Evolutionary conservation across 2,888 invertebrate genomes (phyloP), one percentile per base, ranked within the genome.

Genomic region (Phaedon cochleariae): DNA sequence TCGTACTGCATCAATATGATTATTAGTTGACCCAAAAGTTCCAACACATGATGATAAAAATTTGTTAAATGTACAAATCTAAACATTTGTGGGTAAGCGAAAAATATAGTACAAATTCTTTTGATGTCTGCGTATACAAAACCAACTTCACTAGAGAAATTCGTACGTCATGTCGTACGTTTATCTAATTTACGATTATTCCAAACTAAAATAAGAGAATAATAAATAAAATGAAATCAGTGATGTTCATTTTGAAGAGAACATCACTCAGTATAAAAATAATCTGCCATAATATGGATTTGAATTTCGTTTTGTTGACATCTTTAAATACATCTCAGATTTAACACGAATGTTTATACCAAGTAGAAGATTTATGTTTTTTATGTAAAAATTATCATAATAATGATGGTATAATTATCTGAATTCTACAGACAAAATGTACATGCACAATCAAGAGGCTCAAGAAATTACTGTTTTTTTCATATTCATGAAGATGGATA

Each of bases 231-330:
- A 49, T 10, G 18, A 29, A 26, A 46, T 18, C 20, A 59, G 37
- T 7, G 17, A 22, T 26, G 37, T 17, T 34, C 2, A 12, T 37
- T 62, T 46, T 41, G 41, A 20, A 15, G 54, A 62, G 62, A 67
- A 46, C 7, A 26, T 64, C 53, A 64, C 66, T 65, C 68, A 65
- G 59, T 70, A 70, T 63, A 68, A 70, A 70, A 70, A 70, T 70
- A 70, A 68, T 57, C 64, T 68, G 64, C 66, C 51, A 59, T 59
- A n/a, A n/a, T n/a, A 53, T 65, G 61, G 59, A 64, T 61, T 57
- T 55, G 58, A 41, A 57, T 48, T 51, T 48, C 45, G 57, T 64
- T 51, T 65, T 63, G 37, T 59, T 64, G n/a, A n/a, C n/a, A n/a
- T n/a, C n/a, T n/a, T 64, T 59, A 51, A 63, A 65, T 67, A 67